phyloP scores from a whole-genome alignment of 2,888 invertebrate species.

The Girardia tigrina region DNA sequence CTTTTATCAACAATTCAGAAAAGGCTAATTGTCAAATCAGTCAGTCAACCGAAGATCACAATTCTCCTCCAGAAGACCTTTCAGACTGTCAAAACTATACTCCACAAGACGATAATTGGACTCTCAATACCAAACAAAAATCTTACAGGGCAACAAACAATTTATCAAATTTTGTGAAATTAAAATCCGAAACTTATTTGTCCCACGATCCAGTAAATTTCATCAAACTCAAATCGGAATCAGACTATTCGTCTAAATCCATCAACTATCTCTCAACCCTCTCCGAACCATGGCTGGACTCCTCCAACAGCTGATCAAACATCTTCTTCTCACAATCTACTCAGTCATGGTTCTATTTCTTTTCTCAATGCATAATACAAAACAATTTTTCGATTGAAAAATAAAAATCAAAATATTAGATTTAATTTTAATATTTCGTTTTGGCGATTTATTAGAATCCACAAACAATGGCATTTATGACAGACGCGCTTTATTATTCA shows the following conservation, averaged over 20 bases:
- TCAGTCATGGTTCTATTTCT: background rate
- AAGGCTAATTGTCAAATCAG: conserved; percentile 6
- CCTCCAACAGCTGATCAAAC: background rate
- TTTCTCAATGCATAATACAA: background rate
- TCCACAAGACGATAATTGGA: background rate
- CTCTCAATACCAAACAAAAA: background rate
- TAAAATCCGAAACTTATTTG: background rate
- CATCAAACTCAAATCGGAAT: conserved; percentile 19
- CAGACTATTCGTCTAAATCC: background rate
- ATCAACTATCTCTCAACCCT: background rate
- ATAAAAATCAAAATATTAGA: background rate
- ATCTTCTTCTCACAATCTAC: background rate
- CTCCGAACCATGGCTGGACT: background rate
- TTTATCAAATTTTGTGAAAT: background rate
- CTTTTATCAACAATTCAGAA: background rate
- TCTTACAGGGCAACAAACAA: background rate
- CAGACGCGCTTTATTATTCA: background rate
- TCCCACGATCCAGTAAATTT: conserved; percentile 6
- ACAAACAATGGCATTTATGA: background rate
- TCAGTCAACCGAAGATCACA: conserved; percentile 1
- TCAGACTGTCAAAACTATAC: conserved; percentile 23
- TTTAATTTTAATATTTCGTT: background rate
- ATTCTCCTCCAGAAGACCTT: background rate
- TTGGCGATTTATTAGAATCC: background rate
- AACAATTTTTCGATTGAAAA: too few species aligned